Evolutionary conservation across 2,113 vertebrate genomes (phyloP).

Genomic region (Pagrus major): DNA sequence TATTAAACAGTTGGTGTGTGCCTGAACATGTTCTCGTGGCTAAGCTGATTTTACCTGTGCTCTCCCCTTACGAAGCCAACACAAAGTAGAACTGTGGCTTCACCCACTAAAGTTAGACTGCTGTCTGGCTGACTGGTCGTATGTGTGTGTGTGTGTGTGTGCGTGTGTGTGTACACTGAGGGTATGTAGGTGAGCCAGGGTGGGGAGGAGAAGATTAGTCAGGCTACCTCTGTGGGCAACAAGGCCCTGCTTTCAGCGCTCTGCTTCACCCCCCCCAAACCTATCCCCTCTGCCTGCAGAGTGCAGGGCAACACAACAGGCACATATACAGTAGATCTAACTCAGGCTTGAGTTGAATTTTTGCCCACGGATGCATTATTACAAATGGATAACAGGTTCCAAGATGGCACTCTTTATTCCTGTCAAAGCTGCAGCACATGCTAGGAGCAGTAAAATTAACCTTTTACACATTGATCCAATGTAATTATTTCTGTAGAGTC

Average conservation of each 20-base stretch:
- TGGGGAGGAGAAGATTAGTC: constrained; percentile 52
- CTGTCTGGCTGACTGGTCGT: constrained; percentile 33
- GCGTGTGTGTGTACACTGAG: constrained; percentile 20
- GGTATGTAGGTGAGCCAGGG: constrained; percentile 40
- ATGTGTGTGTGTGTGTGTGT: constrained; percentile 31
- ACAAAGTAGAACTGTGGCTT: constrained; percentile 56
- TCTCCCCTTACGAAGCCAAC: constrained; percentile 27
- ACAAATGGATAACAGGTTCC: constrained; percentile 2
- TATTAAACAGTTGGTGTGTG: constrained; percentile 55
- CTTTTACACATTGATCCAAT: not conserved
- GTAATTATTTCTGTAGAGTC: not conserved
- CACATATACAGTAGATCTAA: constrained; percentile 33
- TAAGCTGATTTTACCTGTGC: constrained; percentile 50
- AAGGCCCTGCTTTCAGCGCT: constrained; percentile 76
- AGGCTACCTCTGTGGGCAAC: constrained; percentile 62
- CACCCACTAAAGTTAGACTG: constrained; percentile 62
- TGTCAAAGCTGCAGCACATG: not conserved
- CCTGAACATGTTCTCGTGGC: constrained; percentile 58
- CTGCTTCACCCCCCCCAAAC: constrained; percentile 21
- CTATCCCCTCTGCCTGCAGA: constrained; percentile 24
- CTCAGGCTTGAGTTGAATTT: constrained; percentile 3
- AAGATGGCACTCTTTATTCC: not conserved
- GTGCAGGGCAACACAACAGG: constrained; percentile 37
- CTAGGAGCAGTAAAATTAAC: not conserved
- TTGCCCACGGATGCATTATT: constrained; percentile 1